Percentiles rank a stretch among this genome's conserved stretches.
Conservation (phyloP, 2,888 invertebrate species). For the Rhopalosiphum nymphaeae region DNA sequence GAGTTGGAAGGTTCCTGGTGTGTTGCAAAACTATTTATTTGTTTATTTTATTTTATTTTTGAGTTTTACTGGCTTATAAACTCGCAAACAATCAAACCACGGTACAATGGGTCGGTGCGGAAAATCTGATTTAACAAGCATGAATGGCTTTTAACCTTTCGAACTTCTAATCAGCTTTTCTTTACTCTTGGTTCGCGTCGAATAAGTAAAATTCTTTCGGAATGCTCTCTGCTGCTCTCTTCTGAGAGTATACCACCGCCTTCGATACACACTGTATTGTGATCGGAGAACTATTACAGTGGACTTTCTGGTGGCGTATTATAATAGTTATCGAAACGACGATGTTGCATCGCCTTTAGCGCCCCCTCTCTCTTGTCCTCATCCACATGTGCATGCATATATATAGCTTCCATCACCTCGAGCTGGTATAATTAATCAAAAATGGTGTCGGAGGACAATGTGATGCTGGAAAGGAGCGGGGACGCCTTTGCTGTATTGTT, state of each 20-base stretch:
- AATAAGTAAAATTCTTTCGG: conserved; percentile 43
- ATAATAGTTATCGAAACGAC: conserved; percentile 24
- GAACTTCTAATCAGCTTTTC: conserved; percentile 50
- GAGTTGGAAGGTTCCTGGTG: not conserved
- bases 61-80: conserved; percentile 46
- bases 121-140: conserved; percentile 54
- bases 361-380: not conserved
- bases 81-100: conserved; percentile 41
- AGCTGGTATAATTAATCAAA: conserved; percentile 57
- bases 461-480: conserved; percentile 27
- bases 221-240: not conserved
- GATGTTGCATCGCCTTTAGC: conserved; percentile 1
- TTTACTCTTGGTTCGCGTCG: conserved; percentile 28
- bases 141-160: conserved; percentile 55
- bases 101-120: conserved; percentile 42
- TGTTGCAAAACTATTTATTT: conserved; percentile 31
- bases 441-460: conserved; percentile 35
- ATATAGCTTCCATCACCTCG: not conserved
- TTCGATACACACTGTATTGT: not conserved
- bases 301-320: conserved; percentile 32
- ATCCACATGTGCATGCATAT: not conserved
- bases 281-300: conserved; percentile 31
- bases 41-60: conserved; percentile 6
- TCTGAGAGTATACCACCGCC: not conserved
- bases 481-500: conserved; percentile 52